Conservation (phyloP, 2,888 invertebrate genomes). For the Zhengitettix transpicula region DNA sequence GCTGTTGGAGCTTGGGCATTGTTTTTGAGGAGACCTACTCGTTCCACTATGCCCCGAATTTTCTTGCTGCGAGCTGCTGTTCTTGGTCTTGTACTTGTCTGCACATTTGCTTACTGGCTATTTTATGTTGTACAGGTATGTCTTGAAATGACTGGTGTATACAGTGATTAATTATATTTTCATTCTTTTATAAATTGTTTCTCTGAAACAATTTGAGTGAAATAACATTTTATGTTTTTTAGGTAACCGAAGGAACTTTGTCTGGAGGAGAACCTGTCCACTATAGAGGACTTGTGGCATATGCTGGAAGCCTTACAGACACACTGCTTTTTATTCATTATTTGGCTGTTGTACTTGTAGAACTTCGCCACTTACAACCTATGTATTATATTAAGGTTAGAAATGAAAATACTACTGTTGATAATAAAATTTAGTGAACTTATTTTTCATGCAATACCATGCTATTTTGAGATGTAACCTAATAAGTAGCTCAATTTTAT, state of each 20-base stretch:
- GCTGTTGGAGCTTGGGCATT: slow-evolving; percentile 86
- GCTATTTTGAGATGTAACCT: no score
- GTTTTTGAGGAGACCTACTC: slow-evolving; percentile 66
- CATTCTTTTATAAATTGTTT: neutral
- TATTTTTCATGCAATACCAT: no score
- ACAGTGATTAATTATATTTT: neutral
- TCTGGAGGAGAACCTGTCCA: slow-evolving; percentile 60
- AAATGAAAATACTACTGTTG: neutral
- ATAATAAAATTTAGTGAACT: no score
- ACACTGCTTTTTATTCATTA: slow-evolving; percentile 90
- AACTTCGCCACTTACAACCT: slow-evolving; percentile 82
- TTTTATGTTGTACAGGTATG: slow-evolving; percentile 80
- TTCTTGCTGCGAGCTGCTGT: slow-evolving; percentile 80
- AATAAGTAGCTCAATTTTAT: no score
- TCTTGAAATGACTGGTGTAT: neutral
- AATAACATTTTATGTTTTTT: slow-evolving; percentile 11
- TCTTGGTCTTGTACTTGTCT: slow-evolving; percentile 73
- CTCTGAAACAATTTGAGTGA: neutral
- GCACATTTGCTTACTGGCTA: slow-evolving; percentile 93
- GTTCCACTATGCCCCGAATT: slow-evolving; percentile 79
- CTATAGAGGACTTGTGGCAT: slow-evolving; percentile 79
- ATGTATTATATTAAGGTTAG: slow-evolving; percentile 64
- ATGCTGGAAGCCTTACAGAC: slow-evolving; percentile 84
- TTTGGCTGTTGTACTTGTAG: slow-evolving; percentile 80
- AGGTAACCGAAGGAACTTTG: slow-evolving; percentile 57